phyloP scores from a whole-genome alignment of 2,113 vertebrate genomes.

The Buteo buteo region DNA sequence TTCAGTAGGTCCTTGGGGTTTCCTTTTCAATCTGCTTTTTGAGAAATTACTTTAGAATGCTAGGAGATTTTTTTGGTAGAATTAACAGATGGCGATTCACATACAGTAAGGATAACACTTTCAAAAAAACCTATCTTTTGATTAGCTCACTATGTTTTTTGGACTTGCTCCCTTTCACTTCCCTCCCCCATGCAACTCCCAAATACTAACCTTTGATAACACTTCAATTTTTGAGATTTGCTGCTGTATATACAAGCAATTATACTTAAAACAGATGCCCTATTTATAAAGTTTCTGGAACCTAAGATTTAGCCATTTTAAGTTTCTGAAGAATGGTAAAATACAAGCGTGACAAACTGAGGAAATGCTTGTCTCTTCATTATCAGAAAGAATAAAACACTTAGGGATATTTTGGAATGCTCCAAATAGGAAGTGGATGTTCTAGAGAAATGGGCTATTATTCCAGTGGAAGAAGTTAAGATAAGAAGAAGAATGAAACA shows the following conservation, averaged over 20 bases:
- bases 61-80: background rate
- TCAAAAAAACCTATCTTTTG: background rate
- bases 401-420: background rate
- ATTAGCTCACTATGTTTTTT: background rate
- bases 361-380: background rate
- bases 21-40: background rate
- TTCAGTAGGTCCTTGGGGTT: background rate
- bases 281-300: conserved; percentile 1
- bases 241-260: background rate
- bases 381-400: background rate
- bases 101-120: background rate
- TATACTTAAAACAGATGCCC: background rate
- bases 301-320: background rate
- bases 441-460: background rate
- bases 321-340: background rate
- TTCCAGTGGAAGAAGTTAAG: background rate
- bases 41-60: background rate
- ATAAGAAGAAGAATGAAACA: background rate
- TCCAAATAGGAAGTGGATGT: background rate
- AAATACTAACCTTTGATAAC: background rate
- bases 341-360: background rate
- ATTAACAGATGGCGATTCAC: background rate
- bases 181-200: background rate
- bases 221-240: background rate
- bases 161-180: background rate